phyloP scores from a whole-genome alignment of 30 jellyfish, hydroid and myxozoan genomes.

The Hydractinia symbiolongicarpus region DNA sequence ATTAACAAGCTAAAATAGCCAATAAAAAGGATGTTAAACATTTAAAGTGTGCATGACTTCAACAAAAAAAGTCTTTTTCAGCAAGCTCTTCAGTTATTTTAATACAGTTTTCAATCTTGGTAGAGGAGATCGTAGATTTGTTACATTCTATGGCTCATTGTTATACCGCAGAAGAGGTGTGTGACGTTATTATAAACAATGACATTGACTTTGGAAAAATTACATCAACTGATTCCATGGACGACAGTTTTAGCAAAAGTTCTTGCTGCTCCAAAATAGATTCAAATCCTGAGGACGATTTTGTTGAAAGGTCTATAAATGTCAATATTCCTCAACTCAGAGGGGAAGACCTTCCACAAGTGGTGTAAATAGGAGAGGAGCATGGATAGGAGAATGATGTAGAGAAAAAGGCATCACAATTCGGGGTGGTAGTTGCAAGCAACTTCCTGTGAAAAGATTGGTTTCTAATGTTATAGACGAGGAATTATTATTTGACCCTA shows the following conservation, averaged over 20 bases:
- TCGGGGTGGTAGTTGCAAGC: not conserved
- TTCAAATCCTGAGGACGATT: not conserved
- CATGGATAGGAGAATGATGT: not conserved
- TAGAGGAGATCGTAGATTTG: too few relatives aligned
- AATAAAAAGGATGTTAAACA: too few relatives aligned
- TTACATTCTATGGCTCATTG: not conserved
- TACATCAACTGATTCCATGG: not conserved
- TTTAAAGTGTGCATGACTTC: too few relatives aligned
- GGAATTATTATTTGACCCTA: not conserved
- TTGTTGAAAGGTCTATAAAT: not conserved
- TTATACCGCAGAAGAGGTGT: not conserved
- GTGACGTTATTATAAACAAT: not conserved
- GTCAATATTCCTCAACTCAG: not conserved
- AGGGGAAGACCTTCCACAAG: not conserved
- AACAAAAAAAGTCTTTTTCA: too few relatives aligned
- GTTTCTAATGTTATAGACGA: not conserved
- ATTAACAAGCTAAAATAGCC: too few relatives aligned
- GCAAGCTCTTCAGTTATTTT: too few relatives aligned
- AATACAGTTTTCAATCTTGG: too few relatives aligned
- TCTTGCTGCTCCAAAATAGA: not conserved
- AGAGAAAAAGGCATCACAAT: not conserved
- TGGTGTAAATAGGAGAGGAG: not conserved
- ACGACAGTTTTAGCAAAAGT: not conserved
- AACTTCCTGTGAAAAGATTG: too few relatives aligned
- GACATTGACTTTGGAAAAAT: not conserved